phyloP scores from a whole-genome alignment of 2,888 invertebrate genomes.

The Nomada flava region DNA sequence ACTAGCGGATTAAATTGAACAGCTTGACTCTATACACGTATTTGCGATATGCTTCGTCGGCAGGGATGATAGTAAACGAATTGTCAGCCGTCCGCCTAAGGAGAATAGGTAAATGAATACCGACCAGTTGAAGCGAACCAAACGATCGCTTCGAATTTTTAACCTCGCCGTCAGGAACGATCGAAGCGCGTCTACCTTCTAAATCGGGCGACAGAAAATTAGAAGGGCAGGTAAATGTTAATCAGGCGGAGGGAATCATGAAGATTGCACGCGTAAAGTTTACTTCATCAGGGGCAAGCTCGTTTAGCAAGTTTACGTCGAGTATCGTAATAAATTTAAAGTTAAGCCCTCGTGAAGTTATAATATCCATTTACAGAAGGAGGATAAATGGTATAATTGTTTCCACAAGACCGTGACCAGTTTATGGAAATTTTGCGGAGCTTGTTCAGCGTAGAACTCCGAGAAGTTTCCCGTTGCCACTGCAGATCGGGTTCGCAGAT shows the following conservation, averaged over 20 bases:
- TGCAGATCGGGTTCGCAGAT: too few species aligned
- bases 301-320: constrained; percentile 18
- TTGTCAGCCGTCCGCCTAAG: constrained; percentile 2
- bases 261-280: constrained; percentile 27
- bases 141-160: constrained; percentile 1
- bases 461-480: too few species aligned
- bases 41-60: too few species aligned
- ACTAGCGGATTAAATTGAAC: too few species aligned
- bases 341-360: constrained; percentile 20
- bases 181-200: background rate
- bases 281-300: constrained; percentile 4
- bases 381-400: constrained; percentile 12
- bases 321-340: constrained; percentile 21
- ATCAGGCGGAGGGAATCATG: constrained; percentile 6
- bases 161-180: background rate
- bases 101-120: constrained; percentile 30
- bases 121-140: background rate
- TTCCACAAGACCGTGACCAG: background rate
- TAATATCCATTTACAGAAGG: constrained; percentile 2
- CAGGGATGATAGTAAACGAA: background rate
- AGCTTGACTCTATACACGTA: too few species aligned
- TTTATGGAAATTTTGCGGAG: background rate
- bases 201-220: background rate
- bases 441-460: too few species aligned
- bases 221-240: constrained; percentile 1